Conservation (phyloP, 2,888 invertebrate species). For the Amblyjoppa proteus region DNA sequence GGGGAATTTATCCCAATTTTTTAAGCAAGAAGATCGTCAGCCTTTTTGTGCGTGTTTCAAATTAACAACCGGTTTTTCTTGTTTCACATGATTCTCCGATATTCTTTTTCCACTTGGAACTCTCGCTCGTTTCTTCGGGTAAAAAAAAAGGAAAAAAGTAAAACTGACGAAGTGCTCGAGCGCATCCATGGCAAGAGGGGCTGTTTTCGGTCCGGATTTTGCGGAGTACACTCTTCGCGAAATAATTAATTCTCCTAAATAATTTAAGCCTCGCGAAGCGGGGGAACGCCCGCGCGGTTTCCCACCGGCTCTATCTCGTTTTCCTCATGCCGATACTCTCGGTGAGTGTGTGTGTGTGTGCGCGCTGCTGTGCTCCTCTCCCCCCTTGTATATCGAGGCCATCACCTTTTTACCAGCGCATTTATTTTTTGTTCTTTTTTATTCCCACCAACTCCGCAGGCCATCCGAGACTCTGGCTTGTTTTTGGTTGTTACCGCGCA, state of each 20-base stretch:
- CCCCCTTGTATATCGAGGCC: slow-evolving; percentile 27
- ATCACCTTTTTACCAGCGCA: slow-evolving; percentile 50
- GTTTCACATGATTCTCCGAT: neutral
- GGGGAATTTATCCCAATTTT: neutral
- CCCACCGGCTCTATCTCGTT: slow-evolving; percentile 53
- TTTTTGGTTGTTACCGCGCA: slow-evolving; percentile 66
- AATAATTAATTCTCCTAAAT: slow-evolving; percentile 68
- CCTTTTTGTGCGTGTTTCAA: too few relatives aligned
- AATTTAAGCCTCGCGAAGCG: slow-evolving; percentile 64
- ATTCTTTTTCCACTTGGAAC: slow-evolving; percentile 11
- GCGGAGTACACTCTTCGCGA: slow-evolving; percentile 52
- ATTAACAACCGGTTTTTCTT: too few relatives aligned
- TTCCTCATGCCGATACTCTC: slow-evolving; percentile 52
- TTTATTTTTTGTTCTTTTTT: slow-evolving; percentile 43
- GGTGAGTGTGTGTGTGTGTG: neutral
- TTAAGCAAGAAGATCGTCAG: neutral
- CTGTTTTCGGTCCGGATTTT: neutral
- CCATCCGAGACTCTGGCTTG: slow-evolving; percentile 44
- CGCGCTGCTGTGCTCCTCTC: slow-evolving; percentile 14
- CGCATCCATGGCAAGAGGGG: slow-evolving; percentile 43
- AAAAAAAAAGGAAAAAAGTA: slow-evolving; percentile 3
- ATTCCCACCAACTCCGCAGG: slow-evolving; percentile 33
- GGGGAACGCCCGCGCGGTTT: slow-evolving; percentile 54
- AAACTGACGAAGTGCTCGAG: slow-evolving; percentile 33
- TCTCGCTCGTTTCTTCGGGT: neutral